A percentile compares a stretch with the other conserved stretches of the same genome.
Evolutionary conservation across 2,797 vertebrate genomes (phyloP).

Genomic region (Choloepus didactylus): DNA sequence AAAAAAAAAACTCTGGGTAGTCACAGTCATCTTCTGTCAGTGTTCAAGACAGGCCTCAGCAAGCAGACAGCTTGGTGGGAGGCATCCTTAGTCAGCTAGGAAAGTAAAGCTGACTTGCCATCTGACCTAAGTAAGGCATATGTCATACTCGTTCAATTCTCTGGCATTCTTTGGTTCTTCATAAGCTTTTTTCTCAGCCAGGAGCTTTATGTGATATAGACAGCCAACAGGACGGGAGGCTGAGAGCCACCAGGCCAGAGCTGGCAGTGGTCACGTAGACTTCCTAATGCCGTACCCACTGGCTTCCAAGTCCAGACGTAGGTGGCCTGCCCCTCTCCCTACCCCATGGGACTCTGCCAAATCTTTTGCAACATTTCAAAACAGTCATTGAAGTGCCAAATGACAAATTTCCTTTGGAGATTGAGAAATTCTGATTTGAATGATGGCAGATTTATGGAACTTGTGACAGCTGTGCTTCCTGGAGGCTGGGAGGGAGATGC

Average conservation of each 20-base stretch:
- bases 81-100: slow-evolving; percentile 49
- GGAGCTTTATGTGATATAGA: fast-evolving
- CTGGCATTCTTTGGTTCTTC: not conserved
- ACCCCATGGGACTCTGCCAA: not conserved
- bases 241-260: not conserved
- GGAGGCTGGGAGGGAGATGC: not conserved
- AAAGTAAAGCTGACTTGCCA: not conserved
- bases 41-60: slow-evolving; percentile 36
- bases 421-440: slow-evolving; percentile 36
- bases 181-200: not conserved
- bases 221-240: not conserved
- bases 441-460: slow-evolving; percentile 31
- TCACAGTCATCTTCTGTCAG: not conserved
- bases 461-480: not conserved
- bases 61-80: not conserved
- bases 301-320: not conserved
- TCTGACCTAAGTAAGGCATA: not conserved
- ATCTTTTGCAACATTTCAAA: slow-evolving; percentile 52
- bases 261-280: not conserved
- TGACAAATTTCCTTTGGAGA: slow-evolving; percentile 40
- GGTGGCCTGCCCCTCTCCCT: not conserved
- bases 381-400: slow-evolving; percentile 16
- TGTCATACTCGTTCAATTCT: not conserved
- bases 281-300: fast-evolving
- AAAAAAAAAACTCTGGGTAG: not conserved